These are phyloP conservation scores for Hylaeus volcanicus DNA, from an alignment of 1,140 invertebrate genomes.

Conservation along the genomic window DNA sequence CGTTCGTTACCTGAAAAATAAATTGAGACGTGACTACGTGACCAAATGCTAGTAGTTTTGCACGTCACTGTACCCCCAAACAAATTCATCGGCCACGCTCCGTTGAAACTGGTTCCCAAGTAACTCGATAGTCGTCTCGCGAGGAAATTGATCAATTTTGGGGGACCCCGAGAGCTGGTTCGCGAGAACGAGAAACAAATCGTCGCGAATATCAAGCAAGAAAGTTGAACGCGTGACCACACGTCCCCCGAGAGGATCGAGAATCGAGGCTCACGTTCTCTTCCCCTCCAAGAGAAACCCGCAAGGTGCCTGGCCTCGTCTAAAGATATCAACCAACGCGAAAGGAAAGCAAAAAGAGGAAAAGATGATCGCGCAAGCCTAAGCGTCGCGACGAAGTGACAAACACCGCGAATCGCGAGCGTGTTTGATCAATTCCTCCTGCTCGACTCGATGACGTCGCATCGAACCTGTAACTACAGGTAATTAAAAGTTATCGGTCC, in stretches of 20 bases:
- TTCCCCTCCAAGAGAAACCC: slow-evolving; percentile 25
- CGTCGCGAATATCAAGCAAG: neutral
- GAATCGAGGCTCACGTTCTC: neutral
- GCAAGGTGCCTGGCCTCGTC: slow-evolving; percentile 31
- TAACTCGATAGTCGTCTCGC: slow-evolving; percentile 5
- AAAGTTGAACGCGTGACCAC: neutral
- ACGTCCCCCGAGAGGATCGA: neutral
- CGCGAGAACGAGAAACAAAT: neutral
- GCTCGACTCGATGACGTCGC: too few species aligned
- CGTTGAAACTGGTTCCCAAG: neutral
- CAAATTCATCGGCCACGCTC: neutral
- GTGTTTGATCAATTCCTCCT: too few species aligned
- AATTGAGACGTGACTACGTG: too few species aligned
- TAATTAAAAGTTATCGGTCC: slow-evolving; percentile 27
- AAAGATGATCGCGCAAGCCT: neutral
- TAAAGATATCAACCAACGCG: slow-evolving; percentile 40
- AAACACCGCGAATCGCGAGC: neutral
- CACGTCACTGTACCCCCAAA: neutral
- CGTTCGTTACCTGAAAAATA: too few species aligned
- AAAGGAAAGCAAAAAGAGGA: neutral
- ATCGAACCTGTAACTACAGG: too few species aligned
- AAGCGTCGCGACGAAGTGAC: neutral
- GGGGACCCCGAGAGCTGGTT: neutral
- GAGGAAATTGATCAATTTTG: neutral
- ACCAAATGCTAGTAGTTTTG: too few species aligned